Evolutionary conservation across 2,888 invertebrate genomes (phyloP).

Genomic region (Sipha maydis): DNA sequence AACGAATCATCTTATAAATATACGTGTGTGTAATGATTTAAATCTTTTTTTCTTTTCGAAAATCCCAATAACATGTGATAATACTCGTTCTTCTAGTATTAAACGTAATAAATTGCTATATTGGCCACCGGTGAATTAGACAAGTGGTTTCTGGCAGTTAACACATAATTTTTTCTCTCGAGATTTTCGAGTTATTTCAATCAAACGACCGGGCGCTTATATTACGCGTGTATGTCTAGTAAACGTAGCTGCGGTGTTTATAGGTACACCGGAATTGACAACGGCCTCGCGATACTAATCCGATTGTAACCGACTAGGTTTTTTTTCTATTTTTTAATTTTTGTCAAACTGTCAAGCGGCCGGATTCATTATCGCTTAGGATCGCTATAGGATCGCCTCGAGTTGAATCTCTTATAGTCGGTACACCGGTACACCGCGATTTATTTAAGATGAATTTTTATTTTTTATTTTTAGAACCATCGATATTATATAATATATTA

Average conservation of each 20-base stretch:
- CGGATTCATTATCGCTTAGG: neutral
- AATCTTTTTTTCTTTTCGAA: neutral
- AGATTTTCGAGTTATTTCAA: constrained; percentile 40
- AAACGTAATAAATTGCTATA: constrained; percentile 19
- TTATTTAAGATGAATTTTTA: too few relatives aligned
- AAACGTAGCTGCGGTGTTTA: neutral
- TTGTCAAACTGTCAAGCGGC: neutral
- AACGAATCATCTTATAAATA: neutral
- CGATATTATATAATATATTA: too few relatives aligned
- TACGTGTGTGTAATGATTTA: neutral
- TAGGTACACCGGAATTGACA: neutral
- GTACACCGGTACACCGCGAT: neutral
- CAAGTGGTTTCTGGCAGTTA: constrained; percentile 53
- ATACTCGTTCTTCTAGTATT: constrained; percentile 33
- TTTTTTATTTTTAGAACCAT: too few relatives aligned
- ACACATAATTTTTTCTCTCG: constrained; percentile 2
- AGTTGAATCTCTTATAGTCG: neutral
- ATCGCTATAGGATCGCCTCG: too few relatives aligned
- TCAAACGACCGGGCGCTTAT: neutral
- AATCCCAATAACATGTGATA: constrained; percentile 2
- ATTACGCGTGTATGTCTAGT: neutral
- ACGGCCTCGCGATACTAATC: neutral
- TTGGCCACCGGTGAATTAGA: constrained; percentile 17
- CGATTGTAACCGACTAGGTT: neutral
- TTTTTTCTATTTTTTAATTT: neutral